Evolutionary conservation across 1,140 invertebrate genomes (phyloP), one percentile per base, ranked within the genome.

Genomic region (Drosophila azteca): DNA sequence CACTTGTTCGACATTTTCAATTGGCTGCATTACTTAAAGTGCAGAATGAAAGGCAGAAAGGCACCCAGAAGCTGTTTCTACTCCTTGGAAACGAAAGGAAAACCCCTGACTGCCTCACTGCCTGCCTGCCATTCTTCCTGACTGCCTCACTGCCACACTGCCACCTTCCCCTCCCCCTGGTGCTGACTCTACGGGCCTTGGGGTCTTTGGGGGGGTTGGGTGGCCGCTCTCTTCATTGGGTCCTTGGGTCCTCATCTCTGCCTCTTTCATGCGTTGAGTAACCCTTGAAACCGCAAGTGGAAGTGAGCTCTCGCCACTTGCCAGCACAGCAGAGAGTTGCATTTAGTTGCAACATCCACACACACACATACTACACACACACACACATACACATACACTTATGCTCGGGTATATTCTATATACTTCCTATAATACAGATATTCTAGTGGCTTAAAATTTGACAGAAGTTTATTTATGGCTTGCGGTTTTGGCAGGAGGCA

Each of bases 1-100:
- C 69, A 82, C 74, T 82, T 82, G 83, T 87, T 85, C 82, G 74
- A 82, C 74, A 78, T 87, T 87, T 85, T 81, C 82, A 87, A 85
- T 87, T 85, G 82, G 82, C 82, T 50, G 64, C 81, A 85, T 80
- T 85, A 81, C 82, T 81, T 87, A 77, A 87, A 80, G 61, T 84
- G 71, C 49, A 57, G 46, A 35, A n/a, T n/a, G 43, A 11, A 41
- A 13, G 17, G 51, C 31, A 53, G 51, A 9, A 20, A 20, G 15
- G 31, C 35, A 9, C 3, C 11, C 35, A 39, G 11, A 39, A 39
- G 35, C 35, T 0, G 11, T 11, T 13, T 39, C 51, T 39, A 6
- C n/a, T 5, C 15, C 29, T 35, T 53, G 29, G 15, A 9, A 39
- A 15, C 29, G 15, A 20, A 20, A 20, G 17, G 6, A 9, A 17